Percentiles rank a stretch among this genome's conserved stretches.
Conservation (phyloP, 2,113 vertebrate genomes). For the Cyanistes caeruleus region DNA sequence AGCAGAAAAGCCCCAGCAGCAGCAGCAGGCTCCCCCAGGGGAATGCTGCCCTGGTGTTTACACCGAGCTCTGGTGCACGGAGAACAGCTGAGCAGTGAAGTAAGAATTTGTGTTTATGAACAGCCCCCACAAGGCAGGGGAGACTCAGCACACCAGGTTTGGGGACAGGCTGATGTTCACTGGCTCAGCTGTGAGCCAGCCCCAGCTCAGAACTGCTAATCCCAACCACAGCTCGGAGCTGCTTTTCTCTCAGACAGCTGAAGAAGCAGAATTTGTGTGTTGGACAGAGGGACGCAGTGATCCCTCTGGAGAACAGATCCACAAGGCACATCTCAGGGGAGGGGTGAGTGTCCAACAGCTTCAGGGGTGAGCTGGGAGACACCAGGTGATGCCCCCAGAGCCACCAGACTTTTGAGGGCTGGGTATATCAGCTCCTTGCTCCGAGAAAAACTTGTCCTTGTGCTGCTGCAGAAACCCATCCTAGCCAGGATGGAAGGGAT, state of each 20-base stretch:
- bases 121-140: neutral
- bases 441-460: neutral
- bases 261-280: neutral
- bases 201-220: neutral
- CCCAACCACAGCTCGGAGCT: neutral
- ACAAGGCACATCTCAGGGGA: neutral
- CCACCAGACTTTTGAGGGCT: neutral
- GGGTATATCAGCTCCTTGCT: neutral
- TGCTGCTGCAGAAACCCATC: neutral
- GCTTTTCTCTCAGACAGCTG: neutral
- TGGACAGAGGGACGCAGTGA: neutral
- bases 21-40: neutral
- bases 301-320: neutral
- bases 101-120: neutral
- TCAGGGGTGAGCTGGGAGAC: neutral
- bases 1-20: neutral
- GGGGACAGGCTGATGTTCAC: neutral
- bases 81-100: conserved; percentile 23
- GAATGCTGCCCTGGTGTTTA: neutral
- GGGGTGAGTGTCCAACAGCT: neutral
- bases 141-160: neutral
- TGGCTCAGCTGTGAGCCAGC: neutral
- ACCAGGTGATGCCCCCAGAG: neutral
- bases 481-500: neutral
- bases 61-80: neutral